phyloP scores from a whole-genome alignment of 2,797 vertebrate genomes.

The Notolepis coatsorum region DNA sequence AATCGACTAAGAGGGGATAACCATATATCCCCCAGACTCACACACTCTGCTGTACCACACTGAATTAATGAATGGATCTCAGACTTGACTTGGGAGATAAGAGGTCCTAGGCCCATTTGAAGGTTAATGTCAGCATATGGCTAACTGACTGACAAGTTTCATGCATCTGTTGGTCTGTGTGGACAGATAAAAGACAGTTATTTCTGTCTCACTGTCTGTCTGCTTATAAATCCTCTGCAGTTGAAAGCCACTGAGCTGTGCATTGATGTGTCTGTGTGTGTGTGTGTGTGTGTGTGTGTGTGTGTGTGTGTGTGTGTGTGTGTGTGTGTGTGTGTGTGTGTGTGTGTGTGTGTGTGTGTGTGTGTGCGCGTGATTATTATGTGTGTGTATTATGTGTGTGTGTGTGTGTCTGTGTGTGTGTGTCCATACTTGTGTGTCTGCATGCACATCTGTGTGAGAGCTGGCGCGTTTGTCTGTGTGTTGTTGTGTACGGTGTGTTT shows the following conservation, averaged over 20 bases:
- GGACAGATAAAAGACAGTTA: conserved; percentile 64
- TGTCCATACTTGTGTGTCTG: background rate
- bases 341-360: conserved; percentile 37
- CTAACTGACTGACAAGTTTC: background rate
- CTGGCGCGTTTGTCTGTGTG: background rate
- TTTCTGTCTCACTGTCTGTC: conserved; percentile 42
- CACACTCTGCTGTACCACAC: too few species aligned
- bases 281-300: background rate
- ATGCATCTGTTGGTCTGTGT: conserved; percentile 42
- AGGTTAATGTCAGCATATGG: conserved; percentile 53
- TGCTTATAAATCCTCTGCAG: conserved; percentile 46
- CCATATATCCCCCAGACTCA: too few species aligned
- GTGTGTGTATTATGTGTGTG: conserved; percentile 2
- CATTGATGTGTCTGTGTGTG: too few species aligned
- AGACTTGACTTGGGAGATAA: conserved; percentile 56
- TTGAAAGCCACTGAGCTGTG: conserved; percentile 28
- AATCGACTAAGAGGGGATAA: too few species aligned
- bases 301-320: conserved; percentile 20
- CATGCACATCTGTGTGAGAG: background rate
- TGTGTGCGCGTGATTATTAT: conserved; percentile 4
- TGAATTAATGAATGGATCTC: conserved; percentile 56
- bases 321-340: conserved; percentile 29
- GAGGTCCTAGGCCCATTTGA: conserved; percentile 46
- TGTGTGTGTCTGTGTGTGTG: conserved; percentile 1
- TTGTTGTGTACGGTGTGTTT: conserved; percentile 25